phyloP scores from a whole-genome alignment of 2,797 vertebrate species.

The Poecilia gillii region DNA sequence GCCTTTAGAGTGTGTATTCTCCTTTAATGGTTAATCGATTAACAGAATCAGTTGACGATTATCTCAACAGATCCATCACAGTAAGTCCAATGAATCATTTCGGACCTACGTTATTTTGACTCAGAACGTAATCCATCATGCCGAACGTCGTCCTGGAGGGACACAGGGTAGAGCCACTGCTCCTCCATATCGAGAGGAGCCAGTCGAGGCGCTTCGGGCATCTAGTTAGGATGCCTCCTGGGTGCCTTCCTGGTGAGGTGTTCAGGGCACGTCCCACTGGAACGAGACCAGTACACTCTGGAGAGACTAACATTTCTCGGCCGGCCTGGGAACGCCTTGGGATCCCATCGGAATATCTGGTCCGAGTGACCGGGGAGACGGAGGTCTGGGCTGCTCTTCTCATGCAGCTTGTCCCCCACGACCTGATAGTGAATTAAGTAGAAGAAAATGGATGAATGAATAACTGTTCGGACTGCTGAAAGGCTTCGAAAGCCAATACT shows the following conservation, averaged over 20 bases:
- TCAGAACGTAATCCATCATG: not conserved
- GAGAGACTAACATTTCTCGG: not conserved
- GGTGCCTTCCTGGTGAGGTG: not conserved
- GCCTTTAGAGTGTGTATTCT: too few species aligned
- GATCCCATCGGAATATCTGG: not conserved
- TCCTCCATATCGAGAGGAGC: not conserved
- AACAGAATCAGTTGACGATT: too few species aligned
- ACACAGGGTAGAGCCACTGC: not conserved
- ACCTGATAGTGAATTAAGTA: not conserved
- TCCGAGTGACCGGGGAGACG: not conserved
- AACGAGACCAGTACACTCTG: not conserved
- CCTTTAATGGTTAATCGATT: too few species aligned
- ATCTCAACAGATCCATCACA: too few species aligned
- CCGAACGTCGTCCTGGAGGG: not conserved
- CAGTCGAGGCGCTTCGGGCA: not conserved
- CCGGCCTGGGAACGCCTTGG: not conserved
- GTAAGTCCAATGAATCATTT: too few species aligned
- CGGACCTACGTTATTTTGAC: too few species aligned
- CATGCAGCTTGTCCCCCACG: not conserved
- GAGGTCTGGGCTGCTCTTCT: not conserved
- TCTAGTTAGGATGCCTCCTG: not conserved
- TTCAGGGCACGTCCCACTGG: too few species aligned
- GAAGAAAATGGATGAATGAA: not conserved
- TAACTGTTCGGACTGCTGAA: not conserved
- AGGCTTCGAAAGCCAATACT: not conserved